Percentiles rank a stretch among this genome's conserved stretches.
Conservation (phyloP, 1,140 invertebrate genomes). For the Drosophila asahinai region DNA sequence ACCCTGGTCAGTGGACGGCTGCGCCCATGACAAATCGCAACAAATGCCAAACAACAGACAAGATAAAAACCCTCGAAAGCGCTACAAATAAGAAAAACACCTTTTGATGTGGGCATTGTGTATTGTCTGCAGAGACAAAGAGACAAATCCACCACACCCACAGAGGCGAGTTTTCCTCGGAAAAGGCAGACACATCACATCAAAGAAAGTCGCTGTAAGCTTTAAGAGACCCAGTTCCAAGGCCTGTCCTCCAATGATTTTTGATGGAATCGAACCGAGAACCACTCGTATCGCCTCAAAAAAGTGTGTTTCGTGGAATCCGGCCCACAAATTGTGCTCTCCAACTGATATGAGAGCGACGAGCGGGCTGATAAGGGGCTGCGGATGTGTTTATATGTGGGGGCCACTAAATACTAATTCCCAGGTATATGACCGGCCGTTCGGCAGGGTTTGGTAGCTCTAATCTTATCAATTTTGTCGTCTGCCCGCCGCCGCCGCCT, state of each 20-base stretch:
- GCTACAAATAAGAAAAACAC: conserved; percentile 67
- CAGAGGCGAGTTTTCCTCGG: conserved; percentile 25
- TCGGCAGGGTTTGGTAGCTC: conserved; percentile 38
- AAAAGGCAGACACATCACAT: conserved; percentile 11
- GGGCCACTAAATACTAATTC: conserved; percentile 52
- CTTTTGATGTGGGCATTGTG: conserved; percentile 58
- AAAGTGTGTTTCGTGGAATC: conserved; percentile 51
- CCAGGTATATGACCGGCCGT: conserved; percentile 59
- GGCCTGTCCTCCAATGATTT: too few species aligned
- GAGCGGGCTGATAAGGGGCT: conserved; percentile 41
- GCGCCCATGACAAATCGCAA: conserved; percentile 70
- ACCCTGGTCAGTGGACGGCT: conserved; percentile 29
- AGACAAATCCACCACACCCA: conserved; percentile 28
- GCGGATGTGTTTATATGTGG: conserved; percentile 12
- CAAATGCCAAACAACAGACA: conserved; percentile 67
- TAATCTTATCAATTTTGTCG: conserved; percentile 72
- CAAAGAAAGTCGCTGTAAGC: conserved; percentile 27
- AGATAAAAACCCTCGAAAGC: conserved; percentile 52
- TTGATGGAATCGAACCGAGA: conserved; percentile 21
- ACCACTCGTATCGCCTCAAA: conserved; percentile 16
- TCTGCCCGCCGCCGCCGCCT: conserved; percentile 19
- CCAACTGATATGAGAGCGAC: conserved; percentile 25
- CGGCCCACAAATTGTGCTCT: conserved; percentile 42
- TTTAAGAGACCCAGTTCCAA: conserved; percentile 22
- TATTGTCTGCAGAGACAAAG: conserved; percentile 16